Conservation (phyloP, 2,113 vertebrate genomes). For the Vanacampus margaritifer region DNA sequence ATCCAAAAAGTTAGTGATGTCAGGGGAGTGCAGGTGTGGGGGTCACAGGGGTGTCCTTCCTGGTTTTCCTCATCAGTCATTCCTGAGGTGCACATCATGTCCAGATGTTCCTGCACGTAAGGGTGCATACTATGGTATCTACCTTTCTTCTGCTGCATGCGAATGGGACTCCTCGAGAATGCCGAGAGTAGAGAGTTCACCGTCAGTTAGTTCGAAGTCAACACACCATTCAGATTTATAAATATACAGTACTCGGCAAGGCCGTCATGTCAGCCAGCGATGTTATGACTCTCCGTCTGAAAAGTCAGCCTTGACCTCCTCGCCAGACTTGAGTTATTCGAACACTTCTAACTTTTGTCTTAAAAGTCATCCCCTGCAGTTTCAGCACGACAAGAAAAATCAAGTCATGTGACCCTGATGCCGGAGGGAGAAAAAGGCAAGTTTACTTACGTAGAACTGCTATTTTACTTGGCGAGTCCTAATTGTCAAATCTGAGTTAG, state of each 20-base stretch:
- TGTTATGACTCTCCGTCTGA: constrained; percentile 27
- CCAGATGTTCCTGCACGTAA: constrained; percentile 48
- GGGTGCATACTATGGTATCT: constrained; percentile 10
- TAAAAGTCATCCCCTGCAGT: constrained; percentile 34
- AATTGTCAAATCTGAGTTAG: constrained; percentile 20
- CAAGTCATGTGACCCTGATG: constrained; percentile 3
- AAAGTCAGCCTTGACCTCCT: constrained; percentile 1
- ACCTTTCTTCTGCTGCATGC: constrained; percentile 1
- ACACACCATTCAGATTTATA: constrained; percentile 6
- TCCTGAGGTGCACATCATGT: constrained; percentile 32
- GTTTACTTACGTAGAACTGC: neutral
- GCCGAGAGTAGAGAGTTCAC: neutral
- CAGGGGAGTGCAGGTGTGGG: constrained; percentile 20
- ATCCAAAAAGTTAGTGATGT: constrained; percentile 9
- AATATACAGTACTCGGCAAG: constrained; percentile 16
- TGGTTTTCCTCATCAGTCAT: constrained; percentile 34
- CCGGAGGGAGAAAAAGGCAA: constrained; percentile 12
- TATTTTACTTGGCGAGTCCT: neutral
- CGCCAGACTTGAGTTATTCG: constrained; percentile 11
- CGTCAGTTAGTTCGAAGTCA: constrained; percentile 9
- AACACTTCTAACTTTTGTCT: constrained; percentile 33
- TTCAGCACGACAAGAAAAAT: constrained; percentile 22
- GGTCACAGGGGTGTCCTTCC: constrained; percentile 20
- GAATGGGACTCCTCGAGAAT: neutral
- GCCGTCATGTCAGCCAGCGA: neutral